phyloP scores from a whole-genome alignment of 1,140 invertebrate species.

The Andrena cerasifolii region DNA sequence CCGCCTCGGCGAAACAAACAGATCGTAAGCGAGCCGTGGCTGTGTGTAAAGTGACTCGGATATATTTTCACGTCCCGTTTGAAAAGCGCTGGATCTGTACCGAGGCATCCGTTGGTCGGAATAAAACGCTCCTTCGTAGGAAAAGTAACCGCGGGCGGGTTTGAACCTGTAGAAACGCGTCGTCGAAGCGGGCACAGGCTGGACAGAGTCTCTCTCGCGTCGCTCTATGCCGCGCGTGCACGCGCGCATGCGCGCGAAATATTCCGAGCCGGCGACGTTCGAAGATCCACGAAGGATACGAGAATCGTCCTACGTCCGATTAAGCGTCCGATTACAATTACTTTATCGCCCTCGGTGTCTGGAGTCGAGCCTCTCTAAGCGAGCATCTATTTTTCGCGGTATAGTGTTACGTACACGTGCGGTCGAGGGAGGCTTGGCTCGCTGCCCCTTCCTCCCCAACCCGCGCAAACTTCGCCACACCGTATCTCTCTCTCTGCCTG shows the following conservation, averaged over 20 bases:
- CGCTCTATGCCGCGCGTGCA: too few species aligned
- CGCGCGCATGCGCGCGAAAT: neutral
- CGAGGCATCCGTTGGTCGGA: too few species aligned
- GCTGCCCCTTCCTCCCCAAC: neutral
- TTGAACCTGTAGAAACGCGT: too few species aligned
- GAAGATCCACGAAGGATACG: neutral
- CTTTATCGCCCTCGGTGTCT: constrained; percentile 40
- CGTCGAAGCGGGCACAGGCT: too few species aligned
- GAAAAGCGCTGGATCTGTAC: constrained; percentile 3
- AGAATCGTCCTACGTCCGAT: constrained; percentile 5
- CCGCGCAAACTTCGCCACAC: neutral
- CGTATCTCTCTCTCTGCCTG: neutral
- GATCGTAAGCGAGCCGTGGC: constrained; percentile 38
- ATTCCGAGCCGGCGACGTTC: too few species aligned
- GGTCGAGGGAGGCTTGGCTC: neutral
- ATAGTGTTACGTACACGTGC: constrained; percentile 43
- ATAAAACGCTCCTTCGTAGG: neutral
- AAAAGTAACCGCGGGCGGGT: constrained; percentile 36
- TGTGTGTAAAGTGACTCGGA: neutral
- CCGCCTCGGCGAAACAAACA: constrained; percentile 53
- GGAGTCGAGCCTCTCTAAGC: constrained; percentile 6
- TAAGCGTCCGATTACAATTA: constrained; percentile 44
- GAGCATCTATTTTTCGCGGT: constrained; percentile 58
- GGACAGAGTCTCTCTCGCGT: too few species aligned
- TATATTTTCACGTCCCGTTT: constrained; percentile 18